These are phyloP conservation scores for Phasianus colchicus DNA, from an alignment of 2,113 vertebrate species.

Conservation along the genomic window DNA sequence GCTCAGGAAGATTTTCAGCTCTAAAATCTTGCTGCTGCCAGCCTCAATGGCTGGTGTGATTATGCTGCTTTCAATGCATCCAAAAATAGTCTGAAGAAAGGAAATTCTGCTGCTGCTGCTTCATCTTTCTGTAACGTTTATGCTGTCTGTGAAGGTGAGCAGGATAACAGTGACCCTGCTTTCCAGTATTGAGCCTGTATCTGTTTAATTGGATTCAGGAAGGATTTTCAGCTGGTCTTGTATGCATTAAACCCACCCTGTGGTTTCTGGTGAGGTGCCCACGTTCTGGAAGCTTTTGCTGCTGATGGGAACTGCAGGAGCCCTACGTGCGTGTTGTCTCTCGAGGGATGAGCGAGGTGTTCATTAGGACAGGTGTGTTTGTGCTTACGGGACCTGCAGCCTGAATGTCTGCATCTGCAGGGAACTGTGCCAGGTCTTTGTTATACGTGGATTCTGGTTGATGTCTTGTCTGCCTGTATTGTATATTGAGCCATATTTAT, in stretches of 20 bases:
- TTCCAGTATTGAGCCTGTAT: fast-evolving
- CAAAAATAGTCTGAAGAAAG: background rate
- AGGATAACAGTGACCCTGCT: background rate
- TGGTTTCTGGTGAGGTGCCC: background rate
- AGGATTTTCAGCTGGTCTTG: background rate
- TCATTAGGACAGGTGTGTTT: background rate
- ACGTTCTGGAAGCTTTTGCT: background rate
- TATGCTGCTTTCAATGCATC: background rate
- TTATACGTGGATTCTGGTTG: background rate
- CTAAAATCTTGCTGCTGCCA: background rate
- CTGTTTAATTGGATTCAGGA: slow-evolving; percentile 2
- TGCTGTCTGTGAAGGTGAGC: background rate
- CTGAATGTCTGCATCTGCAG: background rate
- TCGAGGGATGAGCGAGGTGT: background rate
- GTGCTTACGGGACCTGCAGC: background rate
- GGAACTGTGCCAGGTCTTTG: background rate
- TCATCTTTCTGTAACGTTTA: background rate
- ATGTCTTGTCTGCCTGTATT: no score
- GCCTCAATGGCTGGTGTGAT: background rate
- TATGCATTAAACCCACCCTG: background rate
- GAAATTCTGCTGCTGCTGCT: background rate
- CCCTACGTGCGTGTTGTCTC: no score
- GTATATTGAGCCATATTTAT: background rate
- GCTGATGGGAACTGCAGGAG: background rate
- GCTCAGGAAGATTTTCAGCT: background rate